Conservation (phyloP, 53 echinoderm and acorn worm genomes). For the Holothuria scabra region DNA sequence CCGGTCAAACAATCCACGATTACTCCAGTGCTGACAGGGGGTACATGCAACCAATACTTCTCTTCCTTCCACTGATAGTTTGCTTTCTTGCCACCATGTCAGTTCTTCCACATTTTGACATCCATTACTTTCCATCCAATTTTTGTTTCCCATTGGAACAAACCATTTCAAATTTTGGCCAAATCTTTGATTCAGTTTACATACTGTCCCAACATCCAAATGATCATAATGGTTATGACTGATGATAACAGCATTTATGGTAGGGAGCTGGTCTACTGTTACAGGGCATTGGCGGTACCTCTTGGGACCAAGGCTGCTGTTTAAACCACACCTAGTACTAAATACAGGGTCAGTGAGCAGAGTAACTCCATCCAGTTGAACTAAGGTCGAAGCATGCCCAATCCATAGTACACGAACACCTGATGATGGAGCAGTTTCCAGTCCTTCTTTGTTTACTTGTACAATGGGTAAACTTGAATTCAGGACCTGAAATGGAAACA, state of each 20-base stretch:
- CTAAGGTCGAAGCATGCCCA: constrained; percentile 87
- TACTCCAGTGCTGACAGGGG: constrained; percentile 87
- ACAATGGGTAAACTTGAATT: constrained; percentile 8
- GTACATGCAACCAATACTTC: constrained; percentile 88
- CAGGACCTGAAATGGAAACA: background rate
- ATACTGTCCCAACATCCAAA: constrained; percentile 75
- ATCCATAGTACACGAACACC: constrained; percentile 90
- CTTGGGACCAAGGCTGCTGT: constrained; percentile 65
- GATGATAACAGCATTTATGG: constrained; percentile 89
- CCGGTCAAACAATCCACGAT: constrained; percentile 71
- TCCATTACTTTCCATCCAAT: constrained; percentile 83
- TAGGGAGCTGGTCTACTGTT: constrained; percentile 72
- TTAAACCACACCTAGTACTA: constrained; percentile 81
- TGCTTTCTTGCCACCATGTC: constrained; percentile 99
- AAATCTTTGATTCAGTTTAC: constrained; percentile 66
- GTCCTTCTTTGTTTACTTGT: constrained; percentile 57
- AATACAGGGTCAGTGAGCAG: constrained; percentile 96
- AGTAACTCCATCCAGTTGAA: constrained; percentile 92
- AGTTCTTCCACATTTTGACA: constrained; percentile 88
- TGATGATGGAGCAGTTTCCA: constrained; percentile 67
- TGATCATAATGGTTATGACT: constrained; percentile 97
- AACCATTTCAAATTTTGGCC: constrained; percentile 86
- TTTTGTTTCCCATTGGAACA: constrained; percentile 77
- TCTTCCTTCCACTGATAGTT: constrained; percentile 58
- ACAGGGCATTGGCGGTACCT: constrained; percentile 77